Conservation (phyloP, 2,888 invertebrate genomes). For the Nomada goodeniana region DNA sequence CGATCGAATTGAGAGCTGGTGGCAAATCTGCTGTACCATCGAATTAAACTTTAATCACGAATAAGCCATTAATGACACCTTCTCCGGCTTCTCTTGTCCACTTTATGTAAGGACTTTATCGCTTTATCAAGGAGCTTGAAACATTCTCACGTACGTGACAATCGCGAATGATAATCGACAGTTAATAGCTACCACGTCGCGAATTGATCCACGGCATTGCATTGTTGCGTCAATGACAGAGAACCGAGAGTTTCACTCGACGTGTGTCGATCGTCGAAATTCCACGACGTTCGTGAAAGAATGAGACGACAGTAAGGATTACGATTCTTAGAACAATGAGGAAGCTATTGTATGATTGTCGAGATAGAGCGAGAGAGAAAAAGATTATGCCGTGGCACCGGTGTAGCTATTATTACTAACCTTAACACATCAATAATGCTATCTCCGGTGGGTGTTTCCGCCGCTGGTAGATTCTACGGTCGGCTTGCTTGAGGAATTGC, state of each 20-base stretch:
- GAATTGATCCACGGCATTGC: background rate
- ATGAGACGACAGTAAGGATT: background rate
- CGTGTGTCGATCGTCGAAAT: background rate
- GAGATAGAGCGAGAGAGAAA: background rate
- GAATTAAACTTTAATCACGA: slow-evolving; percentile 6
- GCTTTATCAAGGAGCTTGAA: background rate
- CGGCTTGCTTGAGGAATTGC: background rate
- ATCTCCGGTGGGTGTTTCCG: slow-evolving; percentile 39
- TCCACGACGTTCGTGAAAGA: background rate
- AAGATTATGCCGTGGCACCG: slow-evolving; percentile 5
- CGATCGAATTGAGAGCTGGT: background rate
- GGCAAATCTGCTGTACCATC: slow-evolving; percentile 11
- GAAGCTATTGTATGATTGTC: background rate
- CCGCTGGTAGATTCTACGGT: background rate
- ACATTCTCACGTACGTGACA: background rate
- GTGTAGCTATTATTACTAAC: slow-evolving; percentile 48
- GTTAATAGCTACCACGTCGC: background rate
- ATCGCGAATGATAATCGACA: background rate
- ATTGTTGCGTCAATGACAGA: background rate
- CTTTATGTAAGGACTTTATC: background rate
- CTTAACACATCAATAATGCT: slow-evolving; percentile 47
- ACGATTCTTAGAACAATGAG: background rate
- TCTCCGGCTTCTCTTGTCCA: background rate
- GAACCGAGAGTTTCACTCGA: background rate
- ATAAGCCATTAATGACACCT: slow-evolving; percentile 6